Evolutionary conservation across 2,797 vertebrate species (phyloP), one percentile per base, ranked within the genome.

Genomic region (Chrysolophus pictus): DNA sequence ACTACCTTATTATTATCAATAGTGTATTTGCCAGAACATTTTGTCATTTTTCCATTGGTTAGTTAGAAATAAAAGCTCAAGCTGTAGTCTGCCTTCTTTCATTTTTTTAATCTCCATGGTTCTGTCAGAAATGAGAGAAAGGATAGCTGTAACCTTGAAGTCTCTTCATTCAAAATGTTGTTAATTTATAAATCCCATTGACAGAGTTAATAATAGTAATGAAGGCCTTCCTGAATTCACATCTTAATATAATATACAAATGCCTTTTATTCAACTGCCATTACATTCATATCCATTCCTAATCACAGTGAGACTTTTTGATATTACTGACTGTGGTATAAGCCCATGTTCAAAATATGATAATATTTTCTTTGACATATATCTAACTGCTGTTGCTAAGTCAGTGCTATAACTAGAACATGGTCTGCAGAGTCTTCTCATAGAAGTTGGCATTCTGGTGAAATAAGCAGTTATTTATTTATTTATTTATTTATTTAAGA

Each of bases 1-100:
- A 86, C 80, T 95, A 83, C 77, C 71, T 96, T 88, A 76, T 96
- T 93, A 96, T 96, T 96, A 96, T 90, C 89, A 94, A 84, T 49
- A 67, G 79, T 88, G 53, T 77, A 56, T 78, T 85, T 85, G 83
- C 76, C 91, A 95, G 67, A 84, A 39, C 68, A 76, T 29, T 87
- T 79, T 67, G 67, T 68, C 74, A 71, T 94, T 95, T 95, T 91
- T 78, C 88, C 87, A 53, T 78, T 92, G 69, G 68, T 33, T 93
- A 84, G 63, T 49, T 93, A 87, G 64, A 96, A 93, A 93, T 62
- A 89, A 95, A 93, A 94, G 46, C 84, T 87, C 55, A 72, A 77
- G 68, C 70, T 89, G 65, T 51, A 81, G 55, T 58, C 79, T 93
- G 87, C 29, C 58, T 85, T 84, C 44, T 79, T 91, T 73, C 58